Evolutionary conservation across 2,113 vertebrate species (phyloP).

Genomic region (Dermatemys mawii): DNA sequence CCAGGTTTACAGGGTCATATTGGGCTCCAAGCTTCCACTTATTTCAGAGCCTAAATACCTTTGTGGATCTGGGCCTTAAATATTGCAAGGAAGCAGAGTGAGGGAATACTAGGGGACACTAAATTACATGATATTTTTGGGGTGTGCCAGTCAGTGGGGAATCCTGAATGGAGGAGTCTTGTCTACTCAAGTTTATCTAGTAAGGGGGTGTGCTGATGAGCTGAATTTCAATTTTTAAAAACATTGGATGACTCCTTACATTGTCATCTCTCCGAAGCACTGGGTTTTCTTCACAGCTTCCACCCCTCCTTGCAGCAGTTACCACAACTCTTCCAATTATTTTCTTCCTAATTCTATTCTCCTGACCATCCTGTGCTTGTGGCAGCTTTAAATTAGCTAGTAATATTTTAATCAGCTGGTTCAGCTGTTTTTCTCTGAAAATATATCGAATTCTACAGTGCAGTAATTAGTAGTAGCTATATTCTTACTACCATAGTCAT

Average conservation of each 20-base stretch:
- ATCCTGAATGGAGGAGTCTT: neutral
- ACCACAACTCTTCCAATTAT: neutral
- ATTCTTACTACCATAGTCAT: slow-evolving; percentile 20
- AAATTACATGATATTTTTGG: neutral
- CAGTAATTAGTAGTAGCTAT: slow-evolving; percentile 33
- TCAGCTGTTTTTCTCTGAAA: neutral
- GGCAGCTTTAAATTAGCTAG: slow-evolving; percentile 2
- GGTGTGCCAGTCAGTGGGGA: neutral
- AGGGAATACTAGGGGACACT: neutral
- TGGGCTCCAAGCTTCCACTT: too few relatives aligned
- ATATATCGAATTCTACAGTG: slow-evolving; percentile 17
- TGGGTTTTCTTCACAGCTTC: neutral
- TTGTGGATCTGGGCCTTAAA: neutral
- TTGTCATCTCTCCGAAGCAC: fast-evolving
- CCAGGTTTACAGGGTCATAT: too few relatives aligned
- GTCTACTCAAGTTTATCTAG: neutral
- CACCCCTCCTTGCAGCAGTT: neutral
- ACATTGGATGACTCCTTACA: neutral
- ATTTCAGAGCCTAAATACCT: neutral
- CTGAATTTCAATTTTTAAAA: neutral
- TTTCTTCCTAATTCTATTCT: neutral
- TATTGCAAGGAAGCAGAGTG: neutral
- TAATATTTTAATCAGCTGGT: slow-evolving; percentile 27
- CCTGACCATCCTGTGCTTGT: neutral
- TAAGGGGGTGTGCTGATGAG: neutral